Percentiles rank a stretch among this genome's conserved stretches.
Evolutionary conservation across 1,140 invertebrate genomes (phyloP).

Genomic region (Sipha flava): DNA sequence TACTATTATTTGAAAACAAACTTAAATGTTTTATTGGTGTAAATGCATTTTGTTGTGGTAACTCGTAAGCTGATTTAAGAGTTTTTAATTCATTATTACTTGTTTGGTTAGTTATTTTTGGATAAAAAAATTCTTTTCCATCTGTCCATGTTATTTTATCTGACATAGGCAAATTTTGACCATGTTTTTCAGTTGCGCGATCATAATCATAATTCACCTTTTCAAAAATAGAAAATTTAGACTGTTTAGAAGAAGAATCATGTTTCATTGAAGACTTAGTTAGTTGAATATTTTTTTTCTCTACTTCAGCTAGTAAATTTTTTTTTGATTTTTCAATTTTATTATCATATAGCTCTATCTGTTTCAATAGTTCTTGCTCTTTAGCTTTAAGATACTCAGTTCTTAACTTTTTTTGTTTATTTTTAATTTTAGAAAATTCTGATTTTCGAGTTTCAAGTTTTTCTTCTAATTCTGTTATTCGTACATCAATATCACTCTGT

Average conservation of each 20-base stretch:
- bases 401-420: constrained; percentile 44
- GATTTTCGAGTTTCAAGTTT: constrained; percentile 44
- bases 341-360: constrained; percentile 43
- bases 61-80: neutral
- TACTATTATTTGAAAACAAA: neutral
- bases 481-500: constrained; percentile 47
- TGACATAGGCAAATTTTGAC: neutral
- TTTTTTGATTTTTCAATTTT: constrained; percentile 22
- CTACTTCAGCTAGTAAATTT: neutral
- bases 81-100: neutral
- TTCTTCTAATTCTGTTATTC: constrained; percentile 46
- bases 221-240: neutral
- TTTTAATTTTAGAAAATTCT: constrained; percentile 46
- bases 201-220: neutral
- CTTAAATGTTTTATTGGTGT: neutral
- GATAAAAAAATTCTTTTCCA: neutral
- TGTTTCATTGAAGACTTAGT: neutral
- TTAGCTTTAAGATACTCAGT: constrained; percentile 47
- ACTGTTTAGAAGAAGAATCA: neutral
- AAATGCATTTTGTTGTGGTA: neutral
- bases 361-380: constrained; percentile 47
- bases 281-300: neutral
- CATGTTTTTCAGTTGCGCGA: neutral
- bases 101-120: neutral
- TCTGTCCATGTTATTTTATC: neutral